Base-by-base conservation (phyloP, 1,140 invertebrate species). In the Leptestheria dahalacensis region DNA sequence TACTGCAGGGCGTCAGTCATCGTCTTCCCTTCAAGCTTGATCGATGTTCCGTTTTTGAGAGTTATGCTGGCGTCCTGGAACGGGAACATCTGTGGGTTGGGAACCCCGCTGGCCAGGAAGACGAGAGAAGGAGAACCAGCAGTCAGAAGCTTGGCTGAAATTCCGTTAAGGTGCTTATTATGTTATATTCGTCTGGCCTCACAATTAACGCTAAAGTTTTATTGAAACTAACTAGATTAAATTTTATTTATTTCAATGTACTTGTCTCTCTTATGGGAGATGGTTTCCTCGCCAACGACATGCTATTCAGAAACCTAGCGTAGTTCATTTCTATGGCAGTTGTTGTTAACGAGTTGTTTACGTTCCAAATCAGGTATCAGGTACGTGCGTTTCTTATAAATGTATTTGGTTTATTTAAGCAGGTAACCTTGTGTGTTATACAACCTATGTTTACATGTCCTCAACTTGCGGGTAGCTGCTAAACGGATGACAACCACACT, bases 101-200 rank as follows among this genome's bases (percentile, higher is more conserved):
- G 85, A 77, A 86, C 80, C 1, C 85, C 85, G 61, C 85, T 82
- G 0, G 84, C 85, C 60, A 89, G 71, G 1, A 83, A 85, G 12
- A 89, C 79, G 51, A 82, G 73, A 26, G 76, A 76, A 48, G 80
- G 79, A 33, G 81, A 77, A 48, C 80, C 77, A 41, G 78, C 76
- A 63, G 83, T 82, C 15, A 82, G 73, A 6, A 82, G 71, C 61
- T 80, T 79, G 21, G 82, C 83, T 85, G 68, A n/a, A n/a, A n/a
- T n/a, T n/a, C n/a, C n/a, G n/a, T n/a, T n/a, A n/a, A n/a, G n/a
- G n/a, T n/a, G n/a, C n/a, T n/a, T n/a, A n/a, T n/a, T n/a, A n/a
- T n/a, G n/a, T n/a, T n/a, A n/a, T n/a, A n/a, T n/a, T n/a, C n/a
- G n/a, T n/a, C n/a, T n/a, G n/a, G n/a, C n/a, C n/a, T n/a, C n/a